These are phyloP conservation scores for Mesitornis unicolor DNA, from an alignment of 2,113 vertebrate genomes.

Conservation along the genomic window DNA sequence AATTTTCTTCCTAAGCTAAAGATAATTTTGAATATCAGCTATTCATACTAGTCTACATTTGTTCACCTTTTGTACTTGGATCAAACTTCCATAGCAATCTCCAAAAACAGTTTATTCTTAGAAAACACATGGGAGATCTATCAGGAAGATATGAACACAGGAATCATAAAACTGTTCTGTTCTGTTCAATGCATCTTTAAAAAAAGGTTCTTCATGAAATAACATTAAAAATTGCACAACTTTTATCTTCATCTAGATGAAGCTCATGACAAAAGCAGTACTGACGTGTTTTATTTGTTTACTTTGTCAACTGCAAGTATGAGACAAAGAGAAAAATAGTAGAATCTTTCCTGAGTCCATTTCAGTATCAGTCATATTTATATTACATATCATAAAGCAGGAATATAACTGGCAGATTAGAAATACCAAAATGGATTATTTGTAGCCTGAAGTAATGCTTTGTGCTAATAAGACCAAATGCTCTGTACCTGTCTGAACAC, in stretches of 20 bases:
- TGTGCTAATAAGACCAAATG: conserved; percentile 19
- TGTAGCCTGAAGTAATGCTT: conserved; percentile 19
- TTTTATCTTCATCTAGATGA: background rate
- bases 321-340: background rate
- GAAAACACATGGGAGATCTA: background rate
- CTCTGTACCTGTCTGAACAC: background rate
- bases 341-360: background rate
- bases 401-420: background rate
- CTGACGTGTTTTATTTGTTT: background rate
- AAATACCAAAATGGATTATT: background rate
- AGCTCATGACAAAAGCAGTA: background rate
- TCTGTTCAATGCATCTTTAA: background rate
- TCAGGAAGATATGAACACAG: background rate
- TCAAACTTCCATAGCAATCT: background rate
- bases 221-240: background rate
- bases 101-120: background rate
- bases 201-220: background rate
- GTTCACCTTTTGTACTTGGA: background rate
- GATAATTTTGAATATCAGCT: background rate
- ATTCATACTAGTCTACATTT: background rate
- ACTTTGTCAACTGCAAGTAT: background rate
- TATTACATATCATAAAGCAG: background rate
- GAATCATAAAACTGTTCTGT: background rate
- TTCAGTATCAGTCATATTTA: background rate
- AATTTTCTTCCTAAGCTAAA: background rate